Evolutionary conservation across 2,797 vertebrate species (phyloP).

Genomic region (Galagoides demidoff): DNA sequence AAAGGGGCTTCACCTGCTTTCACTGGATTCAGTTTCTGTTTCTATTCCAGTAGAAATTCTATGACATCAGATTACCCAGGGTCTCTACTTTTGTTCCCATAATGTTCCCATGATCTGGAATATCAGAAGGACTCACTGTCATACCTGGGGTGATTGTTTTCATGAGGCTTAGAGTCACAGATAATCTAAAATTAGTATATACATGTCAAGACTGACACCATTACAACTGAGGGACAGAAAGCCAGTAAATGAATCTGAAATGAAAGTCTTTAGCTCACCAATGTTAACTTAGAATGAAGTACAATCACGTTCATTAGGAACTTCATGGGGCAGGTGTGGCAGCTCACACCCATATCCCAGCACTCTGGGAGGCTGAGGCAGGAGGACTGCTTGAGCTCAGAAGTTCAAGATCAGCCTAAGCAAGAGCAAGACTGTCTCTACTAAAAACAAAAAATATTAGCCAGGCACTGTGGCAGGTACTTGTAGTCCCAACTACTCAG

Average conservation of each 20-base stretch:
- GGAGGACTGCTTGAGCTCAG: too few relatives aligned
- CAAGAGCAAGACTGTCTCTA: too few relatives aligned
- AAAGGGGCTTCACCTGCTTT: background rate
- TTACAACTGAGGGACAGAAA: conserved; percentile 15
- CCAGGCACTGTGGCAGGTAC: too few relatives aligned
- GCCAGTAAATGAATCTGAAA: conserved; percentile 29
- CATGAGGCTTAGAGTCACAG: background rate
- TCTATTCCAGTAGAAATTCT: conserved; percentile 33
- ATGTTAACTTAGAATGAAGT: conserved; percentile 12
- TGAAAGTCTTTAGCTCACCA: conserved; percentile 19
- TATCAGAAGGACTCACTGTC: background rate
- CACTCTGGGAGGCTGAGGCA: too few relatives aligned
- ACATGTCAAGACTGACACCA: background rate
- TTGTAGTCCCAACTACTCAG: too few relatives aligned
- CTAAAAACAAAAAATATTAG: too few relatives aligned
- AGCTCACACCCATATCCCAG: too few relatives aligned
- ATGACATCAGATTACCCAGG: background rate
- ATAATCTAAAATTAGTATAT: conserved; percentile 20
- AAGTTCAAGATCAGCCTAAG: too few relatives aligned
- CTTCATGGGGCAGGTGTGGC: background rate
- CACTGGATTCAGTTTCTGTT: conserved; percentile 18
- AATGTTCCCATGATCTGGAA: background rate
- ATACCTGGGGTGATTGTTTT: background rate
- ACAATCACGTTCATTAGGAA: background rate
- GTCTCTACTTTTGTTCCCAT: background rate